These are phyloP conservation scores for Solea senegalensis DNA, from an alignment of 2,113 vertebrate genomes.

Conservation along the genomic window DNA sequence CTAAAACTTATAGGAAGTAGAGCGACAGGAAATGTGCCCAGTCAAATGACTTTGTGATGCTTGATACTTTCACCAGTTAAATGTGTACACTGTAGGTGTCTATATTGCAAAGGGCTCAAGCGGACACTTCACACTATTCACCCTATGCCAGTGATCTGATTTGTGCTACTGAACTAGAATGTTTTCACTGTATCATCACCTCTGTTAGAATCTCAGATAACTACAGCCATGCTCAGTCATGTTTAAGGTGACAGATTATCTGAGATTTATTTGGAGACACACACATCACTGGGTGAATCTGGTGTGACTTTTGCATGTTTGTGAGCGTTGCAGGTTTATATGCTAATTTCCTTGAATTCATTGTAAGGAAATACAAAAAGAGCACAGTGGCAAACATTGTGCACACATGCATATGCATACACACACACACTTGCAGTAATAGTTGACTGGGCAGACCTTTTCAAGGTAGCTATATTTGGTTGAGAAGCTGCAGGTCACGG, in stretches of 20 bases:
- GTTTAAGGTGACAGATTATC: conserved; percentile 22
- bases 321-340: no score
- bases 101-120: background rate
- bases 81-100: background rate
- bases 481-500: conserved; percentile 43
- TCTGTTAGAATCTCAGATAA: conserved; percentile 9
- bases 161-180: background rate
- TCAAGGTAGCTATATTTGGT: conserved; percentile 67
- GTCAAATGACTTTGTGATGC: background rate
- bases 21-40: background rate
- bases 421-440: conserved; percentile 30
- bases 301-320: no score
- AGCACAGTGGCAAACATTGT: conserved; percentile 13
- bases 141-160: background rate
- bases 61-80: background rate
- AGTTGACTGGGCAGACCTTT: conserved; percentile 69
- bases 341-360: no score
- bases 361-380: no score
- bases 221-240: conserved; percentile 4
- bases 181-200: conserved; percentile 14
- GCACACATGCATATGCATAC: no score
- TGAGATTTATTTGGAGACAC: conserved; percentile 26
- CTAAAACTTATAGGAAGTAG: background rate
- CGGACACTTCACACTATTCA: background rate
- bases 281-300: no score